Base-by-base conservation (phyloP, 2,888 invertebrate species). In the Drosophila infuscata region DNA sequence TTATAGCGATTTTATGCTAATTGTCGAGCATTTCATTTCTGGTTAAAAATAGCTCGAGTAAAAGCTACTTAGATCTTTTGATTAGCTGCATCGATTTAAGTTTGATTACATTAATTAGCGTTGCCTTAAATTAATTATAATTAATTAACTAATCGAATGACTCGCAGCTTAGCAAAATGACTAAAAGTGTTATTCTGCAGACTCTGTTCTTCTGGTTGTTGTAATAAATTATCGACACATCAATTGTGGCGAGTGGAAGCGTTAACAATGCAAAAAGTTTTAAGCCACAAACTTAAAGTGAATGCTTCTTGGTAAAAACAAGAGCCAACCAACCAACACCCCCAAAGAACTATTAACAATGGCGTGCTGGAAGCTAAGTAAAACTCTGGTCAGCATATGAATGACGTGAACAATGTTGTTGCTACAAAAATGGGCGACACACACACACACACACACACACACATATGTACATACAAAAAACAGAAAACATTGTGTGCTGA, bases 1-100 rank as follows among this genome's bases (percentile, higher is more conserved):
- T 83, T 78, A 81, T 76, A 49, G 76, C 75, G 70, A 86, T 74
- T 76, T 88, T 90, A 85, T 85, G 90, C 89, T 86, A 85, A 85
- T 85, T 89, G 89, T 69, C 52, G 52, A 57, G 69, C 71, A 77
- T 72, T 82, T 66, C 60, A 54, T 63, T 66, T 56, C 30, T 11
- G 62, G 51, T 72, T 85, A 82, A 79, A 89, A 70, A 89, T 84
- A 84, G 67, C 25, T 7, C 36, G 43, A 12, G 56, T 41, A 64
- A 32, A 43, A 36, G 64, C 48, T 38, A 25, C 59, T 51, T 29
- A 30, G 52, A 53, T 67, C 41, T 53, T 9, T 64, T 80, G 65
- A 74, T 74, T 76, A 74, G 76, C 62, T 56, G 48, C 5, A 35
- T 48, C 62, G 43, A 83, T 70, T 70, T 79, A 63, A 60, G 62